Base-by-base conservation (phyloP, 2,797 vertebrate genomes). In the Acropternis orthonyx region DNA sequence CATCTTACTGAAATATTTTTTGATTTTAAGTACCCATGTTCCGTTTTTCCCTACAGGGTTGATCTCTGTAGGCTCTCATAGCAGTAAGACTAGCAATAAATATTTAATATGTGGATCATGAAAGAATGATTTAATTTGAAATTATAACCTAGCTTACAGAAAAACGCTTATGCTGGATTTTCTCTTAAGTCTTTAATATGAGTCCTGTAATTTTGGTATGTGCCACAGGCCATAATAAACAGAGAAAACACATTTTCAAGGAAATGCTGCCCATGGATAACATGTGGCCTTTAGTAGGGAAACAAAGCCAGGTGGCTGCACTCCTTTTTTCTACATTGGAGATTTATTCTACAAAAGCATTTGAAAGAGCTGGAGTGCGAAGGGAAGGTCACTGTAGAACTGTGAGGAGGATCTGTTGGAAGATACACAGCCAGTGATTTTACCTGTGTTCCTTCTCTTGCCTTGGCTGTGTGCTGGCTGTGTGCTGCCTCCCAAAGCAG, bases 31-130 rank as follows among this genome's bases (percentile, higher is more conserved):
- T 93, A 76, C 73, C 85, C 34, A 11, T 30, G 39, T 85, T 19
- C 27, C 55, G 43, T 77, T 96, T 91, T 92, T 84, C 79, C 61
- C 88, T 36, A 63, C 83, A 94, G 94, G 84, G 73, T 79, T 95
- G 80, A 85, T 83, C 92, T 92, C 85, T 89, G 34, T 83, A 80
- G 78, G 89, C 65, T 93, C 62, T 93, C 92, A 20, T 1, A 92
- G 93, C 79, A 93, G 75, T 79, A 96, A 72, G 78, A 87, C 44
- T 85, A 85, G 79, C 41, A 93, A 88, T 88, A 95, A 96, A 86
- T 95, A 91, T 87, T 97, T 93, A 95, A 96, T 61, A n/a, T 71
- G 36, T 63, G 27, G 11, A 44, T 56, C n/a, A n/a, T 34, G 27
- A 56, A 4, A 15, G 56, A 93, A 75, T 89, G 91, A 58, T 94